Conservation (phyloP, 2,888 invertebrate species). For the Tenthredo notha region DNA sequence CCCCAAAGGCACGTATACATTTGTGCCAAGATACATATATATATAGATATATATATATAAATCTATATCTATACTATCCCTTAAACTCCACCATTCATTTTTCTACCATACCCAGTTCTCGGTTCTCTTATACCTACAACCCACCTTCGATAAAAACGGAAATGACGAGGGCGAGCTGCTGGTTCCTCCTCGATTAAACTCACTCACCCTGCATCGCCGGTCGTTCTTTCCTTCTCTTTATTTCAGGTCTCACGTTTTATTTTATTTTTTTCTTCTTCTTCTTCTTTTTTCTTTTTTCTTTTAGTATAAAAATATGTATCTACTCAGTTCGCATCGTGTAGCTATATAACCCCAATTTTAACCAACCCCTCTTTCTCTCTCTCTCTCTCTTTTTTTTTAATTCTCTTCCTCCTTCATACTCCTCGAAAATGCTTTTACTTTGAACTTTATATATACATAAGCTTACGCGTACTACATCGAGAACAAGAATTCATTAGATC, state of each 20-base stretch:
- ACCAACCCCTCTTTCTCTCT: not conserved
- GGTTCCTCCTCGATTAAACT: slow-evolving; percentile 18
- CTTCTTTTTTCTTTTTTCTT: not conserved
- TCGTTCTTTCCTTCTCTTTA: not conserved
- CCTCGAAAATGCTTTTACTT: not conserved
- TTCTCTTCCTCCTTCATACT: not conserved
- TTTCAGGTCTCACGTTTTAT: not conserved
- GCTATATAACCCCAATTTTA: not conserved
- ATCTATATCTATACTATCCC: slow-evolving; percentile 4
- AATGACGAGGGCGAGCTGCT: slow-evolving; percentile 36
- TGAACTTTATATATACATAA: not conserved
- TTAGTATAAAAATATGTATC: not conserved
- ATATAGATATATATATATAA: not conserved
- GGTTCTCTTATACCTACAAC: not conserved
- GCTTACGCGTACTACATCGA: too few species aligned
- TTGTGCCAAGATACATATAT: not conserved
- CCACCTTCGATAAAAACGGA: not conserved
- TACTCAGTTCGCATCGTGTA: not conserved
- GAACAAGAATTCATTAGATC: not conserved
- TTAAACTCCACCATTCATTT: slow-evolving; percentile 2
- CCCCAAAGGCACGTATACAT: not conserved
- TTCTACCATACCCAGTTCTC: not conserved
- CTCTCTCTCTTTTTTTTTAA: not conserved
- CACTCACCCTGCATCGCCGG: not conserved
- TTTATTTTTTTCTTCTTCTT: too few species aligned